Base-by-base conservation (phyloP, 2,888 invertebrate species). In the Thumatha senex region DNA sequence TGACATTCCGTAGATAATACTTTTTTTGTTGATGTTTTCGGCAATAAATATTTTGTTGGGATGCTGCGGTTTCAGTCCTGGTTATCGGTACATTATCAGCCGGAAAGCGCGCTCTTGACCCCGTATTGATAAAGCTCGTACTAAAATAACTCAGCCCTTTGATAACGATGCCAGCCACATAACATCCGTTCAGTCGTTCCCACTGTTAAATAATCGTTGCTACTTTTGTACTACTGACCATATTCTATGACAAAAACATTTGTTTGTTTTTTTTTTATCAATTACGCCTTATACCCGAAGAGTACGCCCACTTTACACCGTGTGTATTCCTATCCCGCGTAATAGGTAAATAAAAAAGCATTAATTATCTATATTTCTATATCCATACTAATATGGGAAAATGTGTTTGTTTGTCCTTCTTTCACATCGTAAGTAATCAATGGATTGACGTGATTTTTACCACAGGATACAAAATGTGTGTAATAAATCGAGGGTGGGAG, bases 21-120 rank as follows among this genome's bases (percentile, higher is more conserved):
- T 31, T 10, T 70, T 72, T 76, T 80, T 76, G 46, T 58, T 43
- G 74, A 70, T 61, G n/a, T n/a, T n/a, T 72, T 59, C 50, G 58
- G 65, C 65, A 73, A 72, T 76, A 76, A 81, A 84, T 80, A 83
- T 65, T 72, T 65, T 62, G 58, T 54, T 57, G 76, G 87, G 87
- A 88, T 87, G 87, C 90, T 89, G 89, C 60, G 74, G 72, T 76
- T 78, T 74, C 52, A 75, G 74, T 67, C 63, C 62, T 58, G 59
- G 60, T 70, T 74, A 74, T 78, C 80, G 45, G 13, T 41, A 75
- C 44, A 68, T 74, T 86, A 87, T 88, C 88, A 70, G 72, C 78
- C 86, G 90, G 89, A 90, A 87, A 84, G 82, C 83, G 80, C 80
- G 89, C 84, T 90, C 89, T 89, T 90, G 89, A 89, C 89, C 89